Evolutionary conservation across 1,140 invertebrate species (phyloP).

Genomic region (Bombus huntii): DNA sequence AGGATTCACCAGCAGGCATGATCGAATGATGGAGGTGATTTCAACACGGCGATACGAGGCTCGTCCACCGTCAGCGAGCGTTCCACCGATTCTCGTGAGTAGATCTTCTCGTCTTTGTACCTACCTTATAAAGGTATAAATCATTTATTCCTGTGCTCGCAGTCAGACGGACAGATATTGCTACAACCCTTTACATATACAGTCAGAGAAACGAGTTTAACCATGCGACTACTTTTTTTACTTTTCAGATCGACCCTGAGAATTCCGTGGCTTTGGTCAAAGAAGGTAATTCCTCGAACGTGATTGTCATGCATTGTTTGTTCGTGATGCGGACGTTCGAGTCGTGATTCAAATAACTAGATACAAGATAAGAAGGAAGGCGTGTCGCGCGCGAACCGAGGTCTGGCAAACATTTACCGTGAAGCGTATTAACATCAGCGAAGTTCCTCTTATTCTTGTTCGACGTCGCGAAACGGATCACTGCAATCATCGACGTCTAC

Average conservation of each 20-base stretch:
- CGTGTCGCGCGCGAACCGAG: conserved; percentile 13
- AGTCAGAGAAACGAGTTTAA: conserved; percentile 12
- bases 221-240: conserved; percentile 60
- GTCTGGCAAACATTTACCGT: conserved; percentile 6
- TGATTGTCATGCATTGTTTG: conserved; percentile 36
- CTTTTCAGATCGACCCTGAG: conserved; percentile 82
- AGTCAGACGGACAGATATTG: background rate
- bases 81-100: conserved; percentile 75
- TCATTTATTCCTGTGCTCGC: conserved; percentile 6
- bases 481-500: background rate
- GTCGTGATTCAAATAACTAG: conserved; percentile 43
- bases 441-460: conserved; percentile 10
- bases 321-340: conserved; percentile 7
- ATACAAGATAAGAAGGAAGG: conserved; percentile 34
- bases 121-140: background rate
- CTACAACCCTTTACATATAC: background rate
- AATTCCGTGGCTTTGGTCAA: conserved; percentile 82
- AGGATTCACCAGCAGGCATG: conserved; percentile 57
- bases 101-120: conserved; percentile 29
- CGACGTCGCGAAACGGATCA: conserved; percentile 4
- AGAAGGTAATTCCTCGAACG: conserved; percentile 78
- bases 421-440: background rate
- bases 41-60: conserved; percentile 80
- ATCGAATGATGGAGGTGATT: conserved; percentile 79
- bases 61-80: conserved; percentile 71